These are phyloP conservation scores for Drosophila repleta DNA, from an alignment of 1,140 invertebrate genomes.

Conservation along the genomic window DNA sequence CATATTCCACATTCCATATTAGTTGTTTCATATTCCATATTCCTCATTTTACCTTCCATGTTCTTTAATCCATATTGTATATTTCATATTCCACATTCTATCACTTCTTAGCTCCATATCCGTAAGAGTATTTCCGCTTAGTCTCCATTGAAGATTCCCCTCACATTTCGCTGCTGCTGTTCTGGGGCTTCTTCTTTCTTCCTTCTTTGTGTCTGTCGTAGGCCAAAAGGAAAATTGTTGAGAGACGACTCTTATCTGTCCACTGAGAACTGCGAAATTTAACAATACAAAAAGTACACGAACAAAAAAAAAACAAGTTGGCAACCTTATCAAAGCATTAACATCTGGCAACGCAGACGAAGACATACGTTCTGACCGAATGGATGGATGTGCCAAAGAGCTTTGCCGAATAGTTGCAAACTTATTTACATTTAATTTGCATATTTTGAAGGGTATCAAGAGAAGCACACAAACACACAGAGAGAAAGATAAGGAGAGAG, in stretches of 20 bases:
- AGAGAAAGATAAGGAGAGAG: neutral
- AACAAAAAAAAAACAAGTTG: slow-evolving; percentile 12
- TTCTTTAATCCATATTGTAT: neutral
- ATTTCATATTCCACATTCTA: neutral
- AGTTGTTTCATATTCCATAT: neutral
- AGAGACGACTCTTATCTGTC: slow-evolving; percentile 36
- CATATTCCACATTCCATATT: neutral
- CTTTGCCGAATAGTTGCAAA: slow-evolving; percentile 65
- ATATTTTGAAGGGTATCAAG: slow-evolving; percentile 56
- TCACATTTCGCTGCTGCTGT: neutral
- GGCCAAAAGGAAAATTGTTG: slow-evolving; percentile 32
- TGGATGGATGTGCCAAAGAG: neutral
- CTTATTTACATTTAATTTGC: slow-evolving; percentile 83
- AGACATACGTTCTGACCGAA: slow-evolving; percentile 20
- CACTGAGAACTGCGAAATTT: slow-evolving; percentile 49
- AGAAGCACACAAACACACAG: neutral
- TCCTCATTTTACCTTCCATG: neutral
- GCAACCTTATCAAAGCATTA: slow-evolving; percentile 33
- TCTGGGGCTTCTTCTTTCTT: slow-evolving; percentile 12
- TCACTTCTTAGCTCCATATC: neutral
- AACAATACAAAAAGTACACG: slow-evolving; percentile 22
- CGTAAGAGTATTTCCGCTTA: neutral
- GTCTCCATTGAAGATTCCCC: neutral
- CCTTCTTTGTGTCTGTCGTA: slow-evolving; percentile 16
- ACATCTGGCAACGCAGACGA: slow-evolving; percentile 35